Evolutionary conservation across 2,797 vertebrate genomes (phyloP).

Genomic region (Falco cherrug): DNA sequence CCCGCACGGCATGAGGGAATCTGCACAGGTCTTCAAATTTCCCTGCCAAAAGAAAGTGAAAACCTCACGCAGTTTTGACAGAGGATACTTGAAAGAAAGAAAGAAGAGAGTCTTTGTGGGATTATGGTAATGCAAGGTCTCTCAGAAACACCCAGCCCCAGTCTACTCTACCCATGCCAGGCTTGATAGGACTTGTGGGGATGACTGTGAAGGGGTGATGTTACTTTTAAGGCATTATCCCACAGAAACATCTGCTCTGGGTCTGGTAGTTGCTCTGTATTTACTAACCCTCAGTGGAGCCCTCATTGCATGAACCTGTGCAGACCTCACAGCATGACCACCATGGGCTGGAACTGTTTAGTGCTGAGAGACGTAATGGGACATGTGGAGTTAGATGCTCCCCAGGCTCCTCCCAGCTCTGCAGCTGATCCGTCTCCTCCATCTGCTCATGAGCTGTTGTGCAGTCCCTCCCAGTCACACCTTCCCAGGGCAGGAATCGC

Average conservation of each 20-base stretch:
- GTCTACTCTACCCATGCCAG: neutral
- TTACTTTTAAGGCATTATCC: neutral
- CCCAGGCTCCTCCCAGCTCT: neutral
- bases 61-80: neutral
- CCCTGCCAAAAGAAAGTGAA: neutral
- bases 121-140: neutral
- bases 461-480: neutral
- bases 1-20: neutral
- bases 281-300: neutral
- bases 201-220: neutral
- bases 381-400: neutral
- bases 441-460: neutral
- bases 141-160: neutral
- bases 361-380: neutral
- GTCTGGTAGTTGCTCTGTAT: neutral
- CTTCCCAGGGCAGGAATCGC: neutral
- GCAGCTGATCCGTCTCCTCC: accelerated
- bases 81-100: neutral
- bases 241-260: neutral
- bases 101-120: neutral
- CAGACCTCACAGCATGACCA: neutral
- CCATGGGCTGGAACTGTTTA: neutral
- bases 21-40: neutral
- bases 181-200: neutral
- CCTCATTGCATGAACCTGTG: neutral